phyloP scores from a whole-genome alignment of 2,113 vertebrate species.

The Bubo bubo region DNA sequence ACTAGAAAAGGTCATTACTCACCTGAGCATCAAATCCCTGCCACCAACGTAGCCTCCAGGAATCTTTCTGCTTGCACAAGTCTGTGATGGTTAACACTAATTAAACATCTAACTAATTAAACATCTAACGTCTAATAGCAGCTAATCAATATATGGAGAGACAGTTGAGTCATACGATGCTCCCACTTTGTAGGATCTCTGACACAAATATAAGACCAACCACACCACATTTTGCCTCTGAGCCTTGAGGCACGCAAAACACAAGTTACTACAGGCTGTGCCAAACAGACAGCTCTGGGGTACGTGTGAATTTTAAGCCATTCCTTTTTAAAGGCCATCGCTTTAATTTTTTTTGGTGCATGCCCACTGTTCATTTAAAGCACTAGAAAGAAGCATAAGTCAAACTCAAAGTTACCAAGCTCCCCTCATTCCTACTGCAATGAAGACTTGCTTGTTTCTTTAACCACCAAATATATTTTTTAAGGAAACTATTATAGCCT shows the following conservation, averaged over 20 bases:
- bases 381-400: not conserved
- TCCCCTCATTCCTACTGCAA: not conserved
- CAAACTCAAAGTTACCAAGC: not conserved
- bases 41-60: not conserved
- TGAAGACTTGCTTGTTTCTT: not conserved
- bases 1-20: not conserved
- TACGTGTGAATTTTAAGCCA: rapidly evolving
- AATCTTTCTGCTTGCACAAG: not conserved
- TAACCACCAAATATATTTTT: not conserved
- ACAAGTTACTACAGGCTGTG: not conserved
- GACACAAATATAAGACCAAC: not conserved
- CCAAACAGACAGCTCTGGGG: not conserved
- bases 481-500: not conserved
- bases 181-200: not conserved
- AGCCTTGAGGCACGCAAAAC: not conserved
- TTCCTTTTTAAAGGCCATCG: not conserved
- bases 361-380: too few species aligned
- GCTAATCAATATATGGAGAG: not conserved
- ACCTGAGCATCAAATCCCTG: not conserved
- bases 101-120: not conserved
- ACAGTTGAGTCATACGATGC: rapidly evolving
- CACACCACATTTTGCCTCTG: not conserved
- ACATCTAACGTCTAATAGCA: not conserved
- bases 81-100: not conserved
- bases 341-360: not conserved